Conservation (phyloP, 2,888 invertebrate genomes). For the Elysia crispata region DNA sequence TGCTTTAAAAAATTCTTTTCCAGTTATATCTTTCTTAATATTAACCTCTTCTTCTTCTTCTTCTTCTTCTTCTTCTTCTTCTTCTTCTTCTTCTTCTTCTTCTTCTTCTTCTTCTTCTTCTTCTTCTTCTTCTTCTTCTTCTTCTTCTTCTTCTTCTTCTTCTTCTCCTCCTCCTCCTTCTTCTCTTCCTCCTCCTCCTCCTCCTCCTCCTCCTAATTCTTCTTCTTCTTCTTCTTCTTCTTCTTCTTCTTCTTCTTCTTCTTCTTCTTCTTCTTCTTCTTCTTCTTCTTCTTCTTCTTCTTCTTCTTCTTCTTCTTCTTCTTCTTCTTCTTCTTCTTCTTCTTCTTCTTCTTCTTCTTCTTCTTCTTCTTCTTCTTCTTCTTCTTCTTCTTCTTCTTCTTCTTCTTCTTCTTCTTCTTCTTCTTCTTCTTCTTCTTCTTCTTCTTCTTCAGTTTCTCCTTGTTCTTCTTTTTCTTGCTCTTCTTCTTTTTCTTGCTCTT, state of each 20-base stretch:
- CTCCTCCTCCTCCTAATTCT: too few relatives aligned
- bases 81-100: background rate
- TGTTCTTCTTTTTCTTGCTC: slow-evolving; percentile 21
- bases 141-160: background rate
- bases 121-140: slow-evolving; percentile 16
- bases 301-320: background rate
- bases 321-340: background rate
- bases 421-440: slow-evolving; percentile 17
- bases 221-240: slow-evolving; percentile 40
- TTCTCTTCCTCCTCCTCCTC: slow-evolving; percentile 12
- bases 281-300: background rate
- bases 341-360: too few relatives aligned
- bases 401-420: slow-evolving; percentile 11
- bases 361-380: background rate
- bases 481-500: background rate
- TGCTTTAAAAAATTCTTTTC: too few relatives aligned
- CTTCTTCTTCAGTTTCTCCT: slow-evolving; percentile 7
- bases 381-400: background rate
- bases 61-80: background rate
- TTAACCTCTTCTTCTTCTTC: too few relatives aligned
- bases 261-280: slow-evolving; percentile 26
- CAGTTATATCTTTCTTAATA: too few relatives aligned
- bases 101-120: slow-evolving; percentile 7
- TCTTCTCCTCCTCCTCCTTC: background rate
- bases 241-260: slow-evolving; percentile 38